A percentile compares a stretch with the other conserved stretches of the same genome.
phyloP scores from a whole-genome alignment of 2,797 vertebrate genomes.

The Leucoraja ocellata region DNA sequence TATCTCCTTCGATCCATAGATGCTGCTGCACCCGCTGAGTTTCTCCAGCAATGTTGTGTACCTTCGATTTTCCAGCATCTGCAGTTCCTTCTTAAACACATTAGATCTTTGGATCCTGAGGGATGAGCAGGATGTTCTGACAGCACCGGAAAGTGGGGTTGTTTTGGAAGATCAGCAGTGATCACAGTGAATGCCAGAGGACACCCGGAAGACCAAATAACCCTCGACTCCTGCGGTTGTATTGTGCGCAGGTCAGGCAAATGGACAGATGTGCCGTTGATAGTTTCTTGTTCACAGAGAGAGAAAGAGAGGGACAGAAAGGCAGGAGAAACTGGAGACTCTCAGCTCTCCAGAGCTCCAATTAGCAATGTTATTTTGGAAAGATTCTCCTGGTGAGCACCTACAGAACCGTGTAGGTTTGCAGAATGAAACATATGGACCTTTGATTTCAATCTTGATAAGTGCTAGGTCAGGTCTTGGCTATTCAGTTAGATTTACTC shows the following conservation, averaged over 20 bases:
- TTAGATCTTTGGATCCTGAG: too few species aligned
- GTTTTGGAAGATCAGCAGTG: too few species aligned
- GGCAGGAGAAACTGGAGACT: slow-evolving; percentile 30
- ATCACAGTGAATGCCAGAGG: too few species aligned
- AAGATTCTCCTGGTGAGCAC: not conserved
- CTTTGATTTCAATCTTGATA: slow-evolving; percentile 39
- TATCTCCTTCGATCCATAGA: too few species aligned
- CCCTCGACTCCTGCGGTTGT: too few species aligned
- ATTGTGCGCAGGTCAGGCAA: not conserved
- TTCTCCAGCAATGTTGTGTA: too few species aligned
- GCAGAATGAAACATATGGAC: slow-evolving; percentile 37
- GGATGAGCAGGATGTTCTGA: too few species aligned
- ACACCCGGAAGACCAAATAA: too few species aligned
- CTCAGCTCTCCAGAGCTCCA: not conserved
- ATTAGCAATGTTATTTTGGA: slow-evolving; percentile 35
- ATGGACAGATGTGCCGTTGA: slow-evolving; percentile 20
- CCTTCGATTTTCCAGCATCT: too few species aligned
- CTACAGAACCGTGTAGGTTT: slow-evolving; percentile 31
- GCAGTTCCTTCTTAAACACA: too few species aligned
- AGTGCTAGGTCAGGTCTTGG: slow-evolving; percentile 13
- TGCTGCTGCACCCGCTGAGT: too few species aligned
- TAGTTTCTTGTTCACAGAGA: not conserved
- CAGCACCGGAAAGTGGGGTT: too few species aligned
- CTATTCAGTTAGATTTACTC: slow-evolving; percentile 36
- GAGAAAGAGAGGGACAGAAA: not conserved